phyloP scores from a whole-genome alignment of 2,888 invertebrate genomes.

The Suillia variegata region DNA sequence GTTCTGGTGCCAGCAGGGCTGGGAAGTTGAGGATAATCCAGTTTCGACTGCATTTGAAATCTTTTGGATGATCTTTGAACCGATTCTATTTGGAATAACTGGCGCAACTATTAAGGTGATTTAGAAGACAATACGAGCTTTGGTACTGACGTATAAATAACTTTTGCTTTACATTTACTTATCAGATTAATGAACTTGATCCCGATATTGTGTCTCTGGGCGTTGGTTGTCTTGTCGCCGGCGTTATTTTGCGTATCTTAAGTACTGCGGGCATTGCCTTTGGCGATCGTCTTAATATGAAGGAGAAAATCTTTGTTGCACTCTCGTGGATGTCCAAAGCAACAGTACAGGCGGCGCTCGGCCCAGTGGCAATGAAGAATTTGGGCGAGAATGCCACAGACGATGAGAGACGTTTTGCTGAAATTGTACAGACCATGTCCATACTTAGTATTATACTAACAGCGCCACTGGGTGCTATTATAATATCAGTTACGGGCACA shows the following conservation, averaged over 20 bases:
- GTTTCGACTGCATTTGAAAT: constrained; percentile 87
- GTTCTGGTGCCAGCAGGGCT: constrained; percentile 82
- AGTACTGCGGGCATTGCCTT: constrained; percentile 73
- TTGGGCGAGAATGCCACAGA: constrained; percentile 62
- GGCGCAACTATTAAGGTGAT: constrained; percentile 83
- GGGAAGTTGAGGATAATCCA: constrained; percentile 86
- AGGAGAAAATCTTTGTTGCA: constrained; percentile 90
- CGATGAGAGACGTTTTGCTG: constrained; percentile 67
- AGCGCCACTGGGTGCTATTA: constrained; percentile 81
- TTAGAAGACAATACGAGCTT: constrained; percentile 18
- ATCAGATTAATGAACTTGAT: constrained; percentile 72
- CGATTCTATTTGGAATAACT: constrained; percentile 90
- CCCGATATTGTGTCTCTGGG: constrained; percentile 73
- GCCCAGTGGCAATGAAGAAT: constrained; percentile 75
- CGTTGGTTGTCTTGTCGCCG: constrained; percentile 71
- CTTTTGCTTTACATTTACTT: not conserved
- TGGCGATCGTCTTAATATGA: constrained; percentile 80
- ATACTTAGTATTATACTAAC: constrained; percentile 83
- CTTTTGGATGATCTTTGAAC: constrained; percentile 96
- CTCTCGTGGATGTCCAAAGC: constrained; percentile 96
- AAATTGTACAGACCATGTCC: constrained; percentile 75
- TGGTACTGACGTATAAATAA: not conserved
- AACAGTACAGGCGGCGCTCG: constrained; percentile 92
- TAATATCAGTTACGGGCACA: constrained; percentile 80
- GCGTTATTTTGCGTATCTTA: constrained; percentile 70